These are phyloP conservation scores for Holothuria leucospilota DNA, from an alignment of 53 echinoderm and acorn worm genomes.

Conservation along the genomic window DNA sequence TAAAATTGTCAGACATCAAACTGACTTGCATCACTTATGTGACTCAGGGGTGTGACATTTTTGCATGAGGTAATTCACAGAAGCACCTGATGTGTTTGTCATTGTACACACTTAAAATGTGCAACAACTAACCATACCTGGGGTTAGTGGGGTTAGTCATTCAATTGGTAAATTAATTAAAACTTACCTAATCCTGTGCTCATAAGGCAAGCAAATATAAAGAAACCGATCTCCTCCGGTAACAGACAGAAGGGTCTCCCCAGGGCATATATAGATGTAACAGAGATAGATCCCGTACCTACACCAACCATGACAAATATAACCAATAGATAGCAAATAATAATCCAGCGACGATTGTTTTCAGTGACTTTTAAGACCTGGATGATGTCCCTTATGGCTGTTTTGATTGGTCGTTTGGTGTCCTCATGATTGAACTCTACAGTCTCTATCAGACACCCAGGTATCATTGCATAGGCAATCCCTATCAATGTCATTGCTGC, in stretches of 20 bases:
- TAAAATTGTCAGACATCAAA: no score
- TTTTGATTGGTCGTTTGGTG: conserved; percentile 17
- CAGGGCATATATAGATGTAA: conserved; percentile 68
- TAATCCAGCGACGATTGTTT: conserved; percentile 32
- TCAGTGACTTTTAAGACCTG: conserved; percentile 36
- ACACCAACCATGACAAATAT: conserved; percentile 28
- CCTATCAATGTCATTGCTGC: not conserved
- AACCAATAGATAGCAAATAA: conserved; percentile 18
- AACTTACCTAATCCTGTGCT: conserved; percentile 56
- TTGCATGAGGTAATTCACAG: no score
- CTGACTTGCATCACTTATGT: no score
- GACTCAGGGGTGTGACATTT: no score
- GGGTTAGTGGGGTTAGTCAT: no score
- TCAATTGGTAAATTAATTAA: no score
- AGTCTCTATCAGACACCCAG: conserved; percentile 43
- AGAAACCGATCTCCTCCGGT: conserved; percentile 73
- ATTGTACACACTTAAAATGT: no score
- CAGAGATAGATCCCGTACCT: conserved; percentile 1
- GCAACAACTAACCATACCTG: no score
- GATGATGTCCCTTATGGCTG: not conserved
- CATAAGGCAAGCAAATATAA: conserved; percentile 54
- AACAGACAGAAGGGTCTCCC: conserved; percentile 89
- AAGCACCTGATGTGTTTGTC: no score
- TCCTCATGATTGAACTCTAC: not conserved
- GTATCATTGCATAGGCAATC: conserved; percentile 44